Evolutionary conservation across 92 coral and sea anemone species (phyloP).

Genomic region (Pocillopora grandis): DNA sequence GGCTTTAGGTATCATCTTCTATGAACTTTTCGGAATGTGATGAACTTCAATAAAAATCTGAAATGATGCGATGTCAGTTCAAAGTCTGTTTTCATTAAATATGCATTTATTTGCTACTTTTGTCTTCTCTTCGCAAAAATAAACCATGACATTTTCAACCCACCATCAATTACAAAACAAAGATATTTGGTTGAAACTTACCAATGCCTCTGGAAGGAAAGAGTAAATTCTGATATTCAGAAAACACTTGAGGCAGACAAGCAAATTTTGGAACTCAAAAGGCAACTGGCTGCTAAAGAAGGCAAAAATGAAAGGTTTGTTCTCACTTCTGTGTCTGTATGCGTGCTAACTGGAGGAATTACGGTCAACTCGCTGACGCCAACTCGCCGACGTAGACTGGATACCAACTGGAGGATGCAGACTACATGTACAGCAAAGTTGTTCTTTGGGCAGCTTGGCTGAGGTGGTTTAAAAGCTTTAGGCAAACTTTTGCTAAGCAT

Average conservation of each 20-base stretch:
- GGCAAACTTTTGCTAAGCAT: too few species aligned
- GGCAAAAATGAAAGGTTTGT: too few species aligned
- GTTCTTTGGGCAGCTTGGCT: slow-evolving; percentile 21
- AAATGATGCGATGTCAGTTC: slow-evolving; percentile 25
- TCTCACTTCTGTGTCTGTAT: too few species aligned
- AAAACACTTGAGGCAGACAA: not conserved
- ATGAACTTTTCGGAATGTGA: not conserved
- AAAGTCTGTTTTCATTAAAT: slow-evolving; percentile 3
- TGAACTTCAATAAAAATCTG: not conserved
- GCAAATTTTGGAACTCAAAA: slow-evolving; percentile 13
- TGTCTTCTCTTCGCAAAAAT: slow-evolving; percentile 18
- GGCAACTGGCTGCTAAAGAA: slow-evolving; percentile 19
- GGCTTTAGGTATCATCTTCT: slow-evolving; percentile 19
- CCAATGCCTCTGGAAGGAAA: slow-evolving; percentile 24
- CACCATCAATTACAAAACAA: slow-evolving; percentile 18
- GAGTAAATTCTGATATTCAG: not conserved
- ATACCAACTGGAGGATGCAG: not conserved
- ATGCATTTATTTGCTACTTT: slow-evolving; percentile 20
- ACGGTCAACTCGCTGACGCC: too few species aligned
- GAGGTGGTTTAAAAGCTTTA: not conserved
- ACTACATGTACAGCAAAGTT: slow-evolving; percentile 7
- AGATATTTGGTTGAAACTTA: not conserved
- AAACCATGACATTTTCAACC: slow-evolving; percentile 17
- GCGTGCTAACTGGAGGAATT: slow-evolving; percentile 6
- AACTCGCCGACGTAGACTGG: too few species aligned